These are phyloP conservation scores for Leptopterna dolabrata DNA, from an alignment of 2,888 invertebrate genomes.

Conservation along the genomic window DNA sequence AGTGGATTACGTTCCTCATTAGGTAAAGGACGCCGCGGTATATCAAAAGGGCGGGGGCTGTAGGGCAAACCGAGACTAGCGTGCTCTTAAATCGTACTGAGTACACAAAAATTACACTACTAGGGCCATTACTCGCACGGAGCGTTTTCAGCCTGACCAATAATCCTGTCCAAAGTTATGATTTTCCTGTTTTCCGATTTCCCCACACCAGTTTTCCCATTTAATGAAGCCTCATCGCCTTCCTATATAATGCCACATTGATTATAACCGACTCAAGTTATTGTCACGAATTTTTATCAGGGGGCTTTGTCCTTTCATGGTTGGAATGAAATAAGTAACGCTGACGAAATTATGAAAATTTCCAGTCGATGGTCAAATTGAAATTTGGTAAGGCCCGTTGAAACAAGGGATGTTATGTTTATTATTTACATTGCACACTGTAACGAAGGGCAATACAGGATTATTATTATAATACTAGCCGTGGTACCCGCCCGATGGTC, in stretches of 20 bases:
- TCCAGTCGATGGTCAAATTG: too few relatives aligned
- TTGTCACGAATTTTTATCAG: background rate
- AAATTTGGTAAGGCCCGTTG: too few relatives aligned
- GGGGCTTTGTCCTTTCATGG: background rate
- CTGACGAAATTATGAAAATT: too few relatives aligned
- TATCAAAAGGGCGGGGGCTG: slow-evolving; percentile 2
- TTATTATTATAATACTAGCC: too few relatives aligned
- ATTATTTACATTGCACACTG: too few relatives aligned
- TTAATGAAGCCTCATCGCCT: background rate
- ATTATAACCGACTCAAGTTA: background rate
- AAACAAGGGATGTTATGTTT: too few relatives aligned
- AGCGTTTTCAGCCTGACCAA: background rate
- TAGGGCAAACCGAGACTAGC: background rate
- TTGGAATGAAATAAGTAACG: background rate
- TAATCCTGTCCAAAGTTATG: background rate
- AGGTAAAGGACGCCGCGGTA: background rate
- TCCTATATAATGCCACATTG: background rate
- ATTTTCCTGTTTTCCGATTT: background rate
- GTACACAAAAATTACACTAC: slow-evolving; percentile 12
- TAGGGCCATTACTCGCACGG: background rate
- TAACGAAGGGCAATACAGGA: too few relatives aligned
- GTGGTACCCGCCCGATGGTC: too few relatives aligned
- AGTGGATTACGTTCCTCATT: background rate
- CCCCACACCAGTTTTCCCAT: background rate
- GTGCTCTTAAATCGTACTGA: slow-evolving; percentile 16